These are phyloP conservation scores for Gambusia holbrooki DNA, from an alignment of 2,113 vertebrate species.

Conservation along the genomic window DNA sequence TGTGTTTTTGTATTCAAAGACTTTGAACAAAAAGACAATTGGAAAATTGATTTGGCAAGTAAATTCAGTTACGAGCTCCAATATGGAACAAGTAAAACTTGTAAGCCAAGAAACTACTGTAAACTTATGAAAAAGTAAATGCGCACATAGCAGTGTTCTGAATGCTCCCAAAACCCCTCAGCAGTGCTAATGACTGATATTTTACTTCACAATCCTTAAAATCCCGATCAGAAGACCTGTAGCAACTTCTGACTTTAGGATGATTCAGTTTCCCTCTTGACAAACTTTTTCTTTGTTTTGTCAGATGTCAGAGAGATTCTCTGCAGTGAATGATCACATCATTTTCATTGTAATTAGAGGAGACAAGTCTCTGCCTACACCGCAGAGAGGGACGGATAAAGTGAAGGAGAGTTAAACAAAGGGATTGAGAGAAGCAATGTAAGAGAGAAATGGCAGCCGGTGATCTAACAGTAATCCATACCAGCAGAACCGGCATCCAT, in stretches of 20 bases:
- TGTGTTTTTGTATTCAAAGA: too few relatives aligned
- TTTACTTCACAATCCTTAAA: background rate
- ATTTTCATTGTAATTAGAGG: slow-evolving; percentile 65
- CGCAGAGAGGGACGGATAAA: slow-evolving; percentile 48
- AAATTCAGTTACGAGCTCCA: too few relatives aligned
- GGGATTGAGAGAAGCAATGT: slow-evolving; percentile 11
- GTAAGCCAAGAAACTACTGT: too few relatives aligned
- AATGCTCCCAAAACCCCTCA: background rate
- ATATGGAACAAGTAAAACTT: too few relatives aligned
- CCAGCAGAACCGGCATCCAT: slow-evolving; percentile 55
- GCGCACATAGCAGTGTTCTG: too few relatives aligned
- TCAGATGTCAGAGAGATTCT: slow-evolving; percentile 64
- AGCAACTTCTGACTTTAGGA: background rate
- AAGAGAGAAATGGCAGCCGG: slow-evolving; percentile 42
- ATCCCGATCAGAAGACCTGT: slow-evolving; percentile 1
- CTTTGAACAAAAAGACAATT: too few relatives aligned
- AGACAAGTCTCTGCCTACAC: slow-evolving; percentile 68
- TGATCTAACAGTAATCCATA: slow-evolving; percentile 69
- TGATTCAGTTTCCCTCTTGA: slow-evolving; percentile 46
- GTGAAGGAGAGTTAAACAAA: slow-evolving; percentile 28
- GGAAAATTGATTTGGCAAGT: too few relatives aligned
- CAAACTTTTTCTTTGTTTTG: slow-evolving; percentile 57
- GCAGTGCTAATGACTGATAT: background rate
- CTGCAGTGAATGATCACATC: slow-evolving; percentile 63
- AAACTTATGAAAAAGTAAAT: too few relatives aligned